These are phyloP conservation scores for Triplophysa dalaica DNA, from an alignment of 2,113 vertebrate species.

Conservation along the genomic window DNA sequence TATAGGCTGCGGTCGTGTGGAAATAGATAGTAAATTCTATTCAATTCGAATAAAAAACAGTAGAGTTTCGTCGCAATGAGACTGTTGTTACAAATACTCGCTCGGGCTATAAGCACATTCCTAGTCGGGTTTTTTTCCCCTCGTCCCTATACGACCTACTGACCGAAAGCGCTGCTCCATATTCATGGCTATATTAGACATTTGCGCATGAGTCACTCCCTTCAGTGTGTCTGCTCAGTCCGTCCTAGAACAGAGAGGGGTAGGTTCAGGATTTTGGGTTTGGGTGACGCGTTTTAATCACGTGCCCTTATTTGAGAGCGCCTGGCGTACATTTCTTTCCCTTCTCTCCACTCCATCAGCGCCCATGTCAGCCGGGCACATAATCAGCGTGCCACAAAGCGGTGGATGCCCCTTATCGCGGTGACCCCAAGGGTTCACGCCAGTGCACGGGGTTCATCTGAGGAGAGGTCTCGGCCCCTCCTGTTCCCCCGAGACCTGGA, in stretches of 20 bases:
- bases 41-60: neutral
- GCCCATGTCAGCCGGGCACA: slow-evolving; percentile 66
- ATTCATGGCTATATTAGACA: slow-evolving; percentile 44
- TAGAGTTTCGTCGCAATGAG: neutral
- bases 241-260: slow-evolving; percentile 59
- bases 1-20: neutral
- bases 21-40: neutral
- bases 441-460: slow-evolving; percentile 76
- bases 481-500: slow-evolving; percentile 70
- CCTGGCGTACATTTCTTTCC: slow-evolving; percentile 77
- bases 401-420: slow-evolving; percentile 72
- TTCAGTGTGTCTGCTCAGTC: slow-evolving; percentile 50
- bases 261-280: slow-evolving; percentile 78
- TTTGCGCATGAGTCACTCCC: slow-evolving; percentile 47
- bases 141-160: slow-evolving; percentile 42
- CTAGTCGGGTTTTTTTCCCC: neutral
- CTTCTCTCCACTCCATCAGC: slow-evolving; percentile 70
- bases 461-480: slow-evolving; percentile 76
- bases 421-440: slow-evolving; percentile 75
- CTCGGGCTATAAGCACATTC: slow-evolving; percentile 18
- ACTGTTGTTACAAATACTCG: neutral
- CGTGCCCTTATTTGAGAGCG: slow-evolving; percentile 77
- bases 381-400: slow-evolving; percentile 64
- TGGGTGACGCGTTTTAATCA: slow-evolving; percentile 78
- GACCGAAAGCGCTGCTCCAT: slow-evolving; percentile 42